Evolutionary conservation across 2,113 vertebrate species (phyloP).

Genomic region (Raja brachyura): DNA sequence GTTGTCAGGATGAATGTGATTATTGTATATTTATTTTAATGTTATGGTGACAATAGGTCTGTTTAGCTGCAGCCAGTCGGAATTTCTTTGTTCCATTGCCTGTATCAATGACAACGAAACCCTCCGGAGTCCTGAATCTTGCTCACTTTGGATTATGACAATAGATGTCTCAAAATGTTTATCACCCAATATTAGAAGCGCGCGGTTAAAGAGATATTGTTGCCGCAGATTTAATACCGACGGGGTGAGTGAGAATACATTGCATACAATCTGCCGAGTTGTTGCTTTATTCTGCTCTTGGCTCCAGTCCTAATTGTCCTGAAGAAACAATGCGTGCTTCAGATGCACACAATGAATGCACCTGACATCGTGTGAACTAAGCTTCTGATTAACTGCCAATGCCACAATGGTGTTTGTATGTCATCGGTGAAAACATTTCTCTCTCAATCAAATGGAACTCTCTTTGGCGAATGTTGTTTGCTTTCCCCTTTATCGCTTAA

Average conservation of each 20-base stretch:
- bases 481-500: background rate
- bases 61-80: too few species aligned
- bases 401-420: background rate
- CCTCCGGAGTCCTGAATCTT: too few species aligned
- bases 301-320: background rate
- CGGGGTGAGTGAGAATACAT: background rate
- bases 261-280: background rate
- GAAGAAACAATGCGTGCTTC: background rate
- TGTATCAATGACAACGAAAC: too few species aligned
- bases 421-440: background rate
- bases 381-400: conserved; percentile 7
- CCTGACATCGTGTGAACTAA: conserved; percentile 21
- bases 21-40: too few species aligned
- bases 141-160: background rate
- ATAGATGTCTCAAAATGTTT: background rate
- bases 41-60: too few species aligned
- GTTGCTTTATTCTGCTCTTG: conserved; percentile 8
- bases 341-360: conserved; percentile 2
- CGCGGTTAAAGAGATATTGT: background rate
- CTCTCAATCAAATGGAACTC: background rate
- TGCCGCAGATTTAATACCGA: background rate
- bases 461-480: background rate
- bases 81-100: too few species aligned
- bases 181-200: background rate
- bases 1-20: background rate